phyloP scores from a whole-genome alignment of 2,113 vertebrate species.

The Cryptomyrus ogoouensis region DNA sequence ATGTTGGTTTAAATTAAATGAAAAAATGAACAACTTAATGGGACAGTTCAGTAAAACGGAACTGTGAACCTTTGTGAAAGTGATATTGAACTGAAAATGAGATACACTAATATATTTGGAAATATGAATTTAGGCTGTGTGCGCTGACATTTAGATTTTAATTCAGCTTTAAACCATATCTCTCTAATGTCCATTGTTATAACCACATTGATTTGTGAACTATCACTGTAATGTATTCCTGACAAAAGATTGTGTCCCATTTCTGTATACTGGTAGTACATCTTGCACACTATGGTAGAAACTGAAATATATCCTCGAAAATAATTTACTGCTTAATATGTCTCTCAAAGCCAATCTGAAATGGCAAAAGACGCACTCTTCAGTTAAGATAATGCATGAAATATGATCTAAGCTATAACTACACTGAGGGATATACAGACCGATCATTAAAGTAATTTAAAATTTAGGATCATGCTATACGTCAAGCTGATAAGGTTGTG shows the following conservation, averaged over 20 bases:
- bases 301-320: not conserved
- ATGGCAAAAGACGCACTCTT: not conserved
- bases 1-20: constrained; percentile 7
- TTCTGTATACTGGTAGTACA: not conserved
- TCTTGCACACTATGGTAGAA: not conserved
- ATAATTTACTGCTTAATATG: not conserved
- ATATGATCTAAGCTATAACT: not conserved
- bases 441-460: not conserved
- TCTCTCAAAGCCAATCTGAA: not conserved
- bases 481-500: not conserved
- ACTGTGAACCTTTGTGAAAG: not conserved
- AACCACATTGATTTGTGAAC: constrained; percentile 6
- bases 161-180: constrained; percentile 16
- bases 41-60: not conserved
- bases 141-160: constrained; percentile 7
- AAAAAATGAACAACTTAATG: not conserved
- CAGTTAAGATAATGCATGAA: not conserved
- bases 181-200: constrained; percentile 1
- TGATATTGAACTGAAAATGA: constrained; percentile 4
- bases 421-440: not conserved
- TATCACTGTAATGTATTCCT: not conserved
- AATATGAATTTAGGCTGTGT: constrained; percentile 9
- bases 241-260: constrained; percentile 6
- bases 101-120: constrained; percentile 8
- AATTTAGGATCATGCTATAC: not conserved